Conservation (phyloP, 2,113 vertebrate species). For the Antennarius striatus region DNA sequence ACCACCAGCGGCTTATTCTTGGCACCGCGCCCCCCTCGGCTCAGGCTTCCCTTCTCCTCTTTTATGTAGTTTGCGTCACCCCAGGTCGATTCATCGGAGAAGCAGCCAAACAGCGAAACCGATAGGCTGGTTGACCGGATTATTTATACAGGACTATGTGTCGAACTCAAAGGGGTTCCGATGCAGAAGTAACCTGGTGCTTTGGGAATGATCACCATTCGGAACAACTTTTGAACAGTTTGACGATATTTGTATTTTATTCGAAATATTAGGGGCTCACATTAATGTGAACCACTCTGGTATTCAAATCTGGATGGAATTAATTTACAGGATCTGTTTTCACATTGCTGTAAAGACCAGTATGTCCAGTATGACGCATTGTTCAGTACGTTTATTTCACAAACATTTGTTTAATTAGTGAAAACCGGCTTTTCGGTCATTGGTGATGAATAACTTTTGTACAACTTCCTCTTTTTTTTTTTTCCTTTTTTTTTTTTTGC, state of each 20-base stretch:
- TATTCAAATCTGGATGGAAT: constrained; percentile 30
- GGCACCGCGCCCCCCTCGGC: constrained; percentile 50
- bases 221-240: not conserved
- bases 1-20: constrained; percentile 63
- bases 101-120: constrained; percentile 33
- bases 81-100: constrained; percentile 25
- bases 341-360: too few relatives aligned
- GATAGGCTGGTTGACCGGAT: constrained; percentile 42
- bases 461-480: not conserved
- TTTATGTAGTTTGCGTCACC: constrained; percentile 61
- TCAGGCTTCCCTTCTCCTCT: constrained; percentile 42
- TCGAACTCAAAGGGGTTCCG: not conserved
- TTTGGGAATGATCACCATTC: not conserved
- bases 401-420: constrained; percentile 17
- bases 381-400: constrained; percentile 12
- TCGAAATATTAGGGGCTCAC: too few relatives aligned
- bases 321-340: not conserved
- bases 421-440: constrained; percentile 6
- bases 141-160: constrained; percentile 21
- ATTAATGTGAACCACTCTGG: not conserved
- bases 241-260: too few relatives aligned
- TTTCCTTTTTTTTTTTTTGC: not conserved
- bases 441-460: not conserved
- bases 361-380: not conserved
- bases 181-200: not conserved